Evolutionary conservation across 2,888 invertebrate genomes (phyloP).

Genomic region (Girardia tigrina): DNA sequence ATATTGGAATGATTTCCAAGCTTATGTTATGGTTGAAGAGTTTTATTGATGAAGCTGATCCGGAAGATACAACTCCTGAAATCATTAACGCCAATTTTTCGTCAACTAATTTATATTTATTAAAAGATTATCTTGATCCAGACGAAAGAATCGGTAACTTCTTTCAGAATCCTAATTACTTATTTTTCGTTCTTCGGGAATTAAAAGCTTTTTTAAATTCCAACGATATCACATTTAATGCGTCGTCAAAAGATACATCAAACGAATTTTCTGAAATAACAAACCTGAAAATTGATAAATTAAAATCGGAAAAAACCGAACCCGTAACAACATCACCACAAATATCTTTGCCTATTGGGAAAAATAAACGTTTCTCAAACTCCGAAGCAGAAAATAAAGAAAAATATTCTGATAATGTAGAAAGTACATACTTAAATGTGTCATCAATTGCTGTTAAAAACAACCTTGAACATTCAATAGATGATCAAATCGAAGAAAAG

Average conservation of each 20-base stretch:
- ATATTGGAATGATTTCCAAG: not conserved
- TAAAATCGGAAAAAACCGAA: not conserved
- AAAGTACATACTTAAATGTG: not conserved
- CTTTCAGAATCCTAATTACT: not conserved
- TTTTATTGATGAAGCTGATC: not conserved
- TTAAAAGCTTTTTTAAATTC: not conserved
- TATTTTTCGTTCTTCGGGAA: not conserved
- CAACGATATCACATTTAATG: not conserved
- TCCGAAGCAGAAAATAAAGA: not conserved
- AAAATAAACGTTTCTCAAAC: not conserved
- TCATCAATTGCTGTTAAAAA: not conserved
- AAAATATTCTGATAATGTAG: not conserved
- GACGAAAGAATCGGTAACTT: not conserved
- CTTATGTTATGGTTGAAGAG: not conserved
- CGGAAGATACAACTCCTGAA: not conserved
- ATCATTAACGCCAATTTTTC: not conserved
- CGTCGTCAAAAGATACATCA: not conserved
- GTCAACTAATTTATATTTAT: not conserved
- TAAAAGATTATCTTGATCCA: not conserved
- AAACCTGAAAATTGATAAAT: not conserved
- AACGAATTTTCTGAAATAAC: not conserved
- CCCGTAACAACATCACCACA: not conserved
- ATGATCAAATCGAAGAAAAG: not conserved
- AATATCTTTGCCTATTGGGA: not conserved
- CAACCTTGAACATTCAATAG: not conserved